Evolutionary conservation across 1,140 invertebrate genomes (phyloP).

Genomic region (Lordiphosa collinella): DNA sequence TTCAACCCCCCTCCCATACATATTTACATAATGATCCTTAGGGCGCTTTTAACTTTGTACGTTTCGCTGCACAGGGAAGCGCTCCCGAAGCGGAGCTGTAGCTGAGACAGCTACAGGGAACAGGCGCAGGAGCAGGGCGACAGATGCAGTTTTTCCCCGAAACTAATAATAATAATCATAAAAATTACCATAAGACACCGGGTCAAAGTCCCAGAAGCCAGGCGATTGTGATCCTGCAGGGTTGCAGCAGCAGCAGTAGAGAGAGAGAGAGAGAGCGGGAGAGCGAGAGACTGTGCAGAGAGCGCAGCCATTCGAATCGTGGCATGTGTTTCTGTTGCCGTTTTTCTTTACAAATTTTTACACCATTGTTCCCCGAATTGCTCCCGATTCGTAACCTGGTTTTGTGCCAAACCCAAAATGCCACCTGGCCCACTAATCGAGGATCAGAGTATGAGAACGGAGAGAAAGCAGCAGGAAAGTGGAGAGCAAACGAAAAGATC

Average conservation of each 20-base stretch:
- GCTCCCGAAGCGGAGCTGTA: conserved; percentile 2
- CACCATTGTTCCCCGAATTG: conserved; percentile 24
- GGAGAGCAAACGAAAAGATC: no score
- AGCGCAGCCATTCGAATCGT: conserved; percentile 49
- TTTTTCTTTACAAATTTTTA: conserved; percentile 23
- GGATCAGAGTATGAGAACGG: conserved; percentile 3
- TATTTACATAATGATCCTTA: conserved; percentile 53
- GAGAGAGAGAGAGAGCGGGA: not conserved
- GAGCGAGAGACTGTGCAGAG: not conserved
- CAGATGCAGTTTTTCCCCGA: conserved; percentile 67
- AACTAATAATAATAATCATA: conserved; percentile 53
- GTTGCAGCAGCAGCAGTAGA: no score
- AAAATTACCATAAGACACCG: conserved; percentile 70
- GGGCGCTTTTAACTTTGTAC: conserved; percentile 66
- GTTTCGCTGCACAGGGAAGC: conserved; percentile 48
- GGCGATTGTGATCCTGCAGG: conserved; percentile 7
- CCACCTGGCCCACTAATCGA: conserved; percentile 60
- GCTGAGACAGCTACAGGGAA: conserved; percentile 10
- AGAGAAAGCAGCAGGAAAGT: not conserved
- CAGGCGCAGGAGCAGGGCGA: conserved; percentile 13
- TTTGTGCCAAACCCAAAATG: not conserved
- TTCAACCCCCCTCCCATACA: conserved; percentile 2
- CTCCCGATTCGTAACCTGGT: conserved; percentile 17
- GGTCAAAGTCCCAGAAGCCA: conserved; percentile 8
- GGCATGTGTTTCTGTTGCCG: conserved; percentile 58